Evolutionary conservation across 2,797 vertebrate genomes (phyloP).

Genomic region (Tinamus major): DNA sequence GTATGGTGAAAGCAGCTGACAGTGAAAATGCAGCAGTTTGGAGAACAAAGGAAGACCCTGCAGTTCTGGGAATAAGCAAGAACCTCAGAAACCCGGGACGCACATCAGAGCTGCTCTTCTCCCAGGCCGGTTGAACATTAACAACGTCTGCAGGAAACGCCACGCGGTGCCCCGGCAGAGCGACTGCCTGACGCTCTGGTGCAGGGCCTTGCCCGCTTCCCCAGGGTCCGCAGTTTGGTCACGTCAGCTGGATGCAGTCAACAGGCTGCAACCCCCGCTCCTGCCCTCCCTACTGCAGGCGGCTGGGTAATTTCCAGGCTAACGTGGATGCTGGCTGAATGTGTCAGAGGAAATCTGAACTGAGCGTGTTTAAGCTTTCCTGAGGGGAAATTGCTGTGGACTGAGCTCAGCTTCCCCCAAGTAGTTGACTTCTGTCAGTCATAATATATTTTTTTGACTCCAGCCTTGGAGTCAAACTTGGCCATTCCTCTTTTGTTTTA

Average conservation of each 20-base stretch:
- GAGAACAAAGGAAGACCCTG: background rate
- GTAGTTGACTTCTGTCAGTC: background rate
- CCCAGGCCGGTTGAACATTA: background rate
- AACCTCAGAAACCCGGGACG: background rate
- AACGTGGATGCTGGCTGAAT: background rate
- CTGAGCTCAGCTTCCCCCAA: background rate
- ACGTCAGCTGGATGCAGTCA: background rate
- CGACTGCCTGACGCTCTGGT: rapidly evolving
- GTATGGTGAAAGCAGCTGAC: rapidly evolving
- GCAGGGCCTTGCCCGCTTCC: background rate
- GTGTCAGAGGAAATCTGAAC: background rate
- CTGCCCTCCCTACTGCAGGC: rapidly evolving
- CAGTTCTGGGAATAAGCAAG: background rate
- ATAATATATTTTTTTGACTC: background rate
- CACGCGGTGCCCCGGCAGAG: background rate
- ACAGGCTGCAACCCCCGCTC: background rate
- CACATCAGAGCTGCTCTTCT: background rate
- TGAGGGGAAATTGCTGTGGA: background rate
- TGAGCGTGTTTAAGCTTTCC: background rate
- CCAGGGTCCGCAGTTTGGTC: background rate
- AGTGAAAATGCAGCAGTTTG: background rate
- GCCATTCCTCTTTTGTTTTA: background rate
- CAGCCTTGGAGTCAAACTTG: background rate
- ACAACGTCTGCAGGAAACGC: background rate
- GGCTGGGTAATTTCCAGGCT: background rate